A percentile compares a stretch with the other conserved stretches of the same genome.
Evolutionary conservation across 2,797 vertebrate species (phyloP).

Genomic region (Galago senegalensis): DNA sequence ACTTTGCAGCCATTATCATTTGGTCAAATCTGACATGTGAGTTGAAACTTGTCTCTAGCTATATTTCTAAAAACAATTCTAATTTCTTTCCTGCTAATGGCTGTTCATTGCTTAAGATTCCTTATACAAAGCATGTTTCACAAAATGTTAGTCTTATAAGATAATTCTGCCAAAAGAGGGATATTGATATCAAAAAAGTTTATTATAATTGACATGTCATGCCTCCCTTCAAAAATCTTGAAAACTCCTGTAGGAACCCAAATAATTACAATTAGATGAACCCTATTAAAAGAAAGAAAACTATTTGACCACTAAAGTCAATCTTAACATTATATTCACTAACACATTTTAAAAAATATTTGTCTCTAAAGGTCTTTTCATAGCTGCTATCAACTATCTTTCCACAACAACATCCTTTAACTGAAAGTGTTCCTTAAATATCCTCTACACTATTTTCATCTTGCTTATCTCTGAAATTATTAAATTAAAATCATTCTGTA

Average conservation of each 20-base stretch:
- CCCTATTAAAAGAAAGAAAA: neutral
- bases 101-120: neutral
- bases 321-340: neutral
- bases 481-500: neutral
- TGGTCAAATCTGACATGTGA: neutral
- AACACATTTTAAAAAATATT: constrained; percentile 25
- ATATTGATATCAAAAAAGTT: neutral
- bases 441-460: neutral
- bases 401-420: constrained; percentile 11
- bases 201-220: neutral
- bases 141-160: neutral
- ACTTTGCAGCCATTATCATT: neutral
- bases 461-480: neutral
- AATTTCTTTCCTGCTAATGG: neutral
- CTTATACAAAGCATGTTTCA: neutral
- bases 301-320: neutral
- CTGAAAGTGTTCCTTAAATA: neutral
- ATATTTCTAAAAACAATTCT: neutral
- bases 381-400: constrained; percentile 19
- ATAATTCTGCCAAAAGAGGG: neutral
- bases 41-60: neutral
- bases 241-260: neutral
- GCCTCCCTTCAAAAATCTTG: neutral
- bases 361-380: constrained; percentile 4
- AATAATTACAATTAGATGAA: neutral